These are phyloP conservation scores for Beris chalybata DNA, from an alignment of 2,888 invertebrate genomes.

Conservation along the genomic window DNA sequence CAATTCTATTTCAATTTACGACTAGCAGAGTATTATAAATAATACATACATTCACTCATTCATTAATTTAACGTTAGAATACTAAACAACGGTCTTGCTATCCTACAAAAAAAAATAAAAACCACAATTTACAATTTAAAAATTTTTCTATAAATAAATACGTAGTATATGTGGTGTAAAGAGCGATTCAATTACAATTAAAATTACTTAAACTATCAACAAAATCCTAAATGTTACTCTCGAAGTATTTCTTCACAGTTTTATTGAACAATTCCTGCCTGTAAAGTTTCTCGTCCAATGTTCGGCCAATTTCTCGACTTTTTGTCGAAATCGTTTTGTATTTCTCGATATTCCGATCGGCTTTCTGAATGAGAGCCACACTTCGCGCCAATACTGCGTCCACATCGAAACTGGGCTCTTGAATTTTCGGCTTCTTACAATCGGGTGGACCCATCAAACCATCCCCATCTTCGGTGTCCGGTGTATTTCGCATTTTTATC, in stretches of 20 bases:
- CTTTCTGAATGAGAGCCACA: constrained; percentile 30
- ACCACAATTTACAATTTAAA: too few species aligned
- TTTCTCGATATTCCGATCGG: constrained; percentile 34
- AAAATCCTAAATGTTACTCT: constrained; percentile 19
- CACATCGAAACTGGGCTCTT: constrained; percentile 18
- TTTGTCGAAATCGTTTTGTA: constrained; percentile 22
- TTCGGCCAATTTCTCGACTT: constrained; percentile 36
- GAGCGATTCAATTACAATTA: too few species aligned
- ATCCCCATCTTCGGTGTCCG: constrained; percentile 15
- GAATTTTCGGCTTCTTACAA: constrained; percentile 20
- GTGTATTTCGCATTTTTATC: constrained; percentile 37
- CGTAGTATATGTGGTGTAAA: too few species aligned
- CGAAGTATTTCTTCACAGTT: constrained; percentile 26
- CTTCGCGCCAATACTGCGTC: constrained; percentile 35
- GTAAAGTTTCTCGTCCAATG: constrained; percentile 37
- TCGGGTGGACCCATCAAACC: neutral
- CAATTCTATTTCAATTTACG: too few species aligned
- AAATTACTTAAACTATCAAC: too few species aligned
- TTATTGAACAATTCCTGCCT: constrained; percentile 36
- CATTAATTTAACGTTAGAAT: too few species aligned
- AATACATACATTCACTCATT: too few species aligned
- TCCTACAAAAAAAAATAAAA: too few species aligned
- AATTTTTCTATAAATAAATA: too few species aligned
- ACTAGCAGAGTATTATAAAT: too few species aligned
- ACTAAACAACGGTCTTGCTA: too few species aligned